phyloP scores from a whole-genome alignment of 1,140 invertebrate genomes.

The Eulimnadia texana region DNA sequence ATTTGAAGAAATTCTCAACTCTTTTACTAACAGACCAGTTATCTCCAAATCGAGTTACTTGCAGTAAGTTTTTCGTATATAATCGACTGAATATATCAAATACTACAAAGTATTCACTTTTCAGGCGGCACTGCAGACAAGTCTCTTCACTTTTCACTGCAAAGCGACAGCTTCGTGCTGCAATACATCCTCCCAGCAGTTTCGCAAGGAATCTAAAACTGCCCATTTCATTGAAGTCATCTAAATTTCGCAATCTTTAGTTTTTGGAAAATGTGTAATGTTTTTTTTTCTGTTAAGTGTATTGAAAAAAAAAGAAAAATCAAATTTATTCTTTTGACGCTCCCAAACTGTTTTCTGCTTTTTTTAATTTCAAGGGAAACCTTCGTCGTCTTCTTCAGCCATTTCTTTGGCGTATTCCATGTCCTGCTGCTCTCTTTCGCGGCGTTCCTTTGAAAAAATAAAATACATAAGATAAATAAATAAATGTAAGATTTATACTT shows the following conservation, averaged over 20 bases:
- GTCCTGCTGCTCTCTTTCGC: slow-evolving; percentile 93
- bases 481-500: no score
- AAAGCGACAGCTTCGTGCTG: not conserved
- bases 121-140: not conserved
- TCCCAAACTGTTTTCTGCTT: slow-evolving; percentile 4
- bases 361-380: slow-evolving; percentile 19
- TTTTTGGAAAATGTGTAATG: no score
- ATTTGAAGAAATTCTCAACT: not conserved
- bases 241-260: no score
- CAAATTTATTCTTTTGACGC: not conserved
- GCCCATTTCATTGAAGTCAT: no score
- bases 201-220: not conserved
- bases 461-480: no score
- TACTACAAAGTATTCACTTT: not conserved
- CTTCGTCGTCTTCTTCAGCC: slow-evolving; percentile 93
- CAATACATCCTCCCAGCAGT: slow-evolving; percentile 1
- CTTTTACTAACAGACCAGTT: not conserved
- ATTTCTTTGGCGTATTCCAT: slow-evolving; percentile 96
- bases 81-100: not conserved
- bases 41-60: not conserved
- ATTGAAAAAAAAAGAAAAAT: slow-evolving; percentile 1
- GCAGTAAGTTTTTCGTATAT: slow-evolving; percentile 4
- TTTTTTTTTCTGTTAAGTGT: no score
- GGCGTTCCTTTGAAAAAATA: slow-evolving; percentile 44
- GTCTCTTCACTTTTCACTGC: not conserved